Evolutionary conservation across 2,797 vertebrate genomes (phyloP).

Genomic region (Notamacropus eugenii): DNA sequence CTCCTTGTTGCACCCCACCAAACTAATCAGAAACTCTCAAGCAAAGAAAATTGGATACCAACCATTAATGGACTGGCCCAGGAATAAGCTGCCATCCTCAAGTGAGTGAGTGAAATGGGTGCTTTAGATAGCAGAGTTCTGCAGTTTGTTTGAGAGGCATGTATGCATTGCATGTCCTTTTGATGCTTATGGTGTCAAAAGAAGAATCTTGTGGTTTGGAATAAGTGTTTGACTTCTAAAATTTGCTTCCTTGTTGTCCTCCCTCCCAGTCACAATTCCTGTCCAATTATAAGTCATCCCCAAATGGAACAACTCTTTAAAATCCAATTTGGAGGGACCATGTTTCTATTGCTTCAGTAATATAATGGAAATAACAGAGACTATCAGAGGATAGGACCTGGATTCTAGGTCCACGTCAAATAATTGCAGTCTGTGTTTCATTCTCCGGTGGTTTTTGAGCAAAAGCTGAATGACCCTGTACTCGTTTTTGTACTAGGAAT

Average conservation of each 20-base stretch:
- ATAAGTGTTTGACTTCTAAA: not conserved
- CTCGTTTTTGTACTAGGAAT: not conserved
- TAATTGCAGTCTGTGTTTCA: not conserved
- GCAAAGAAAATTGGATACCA: conserved; percentile 52
- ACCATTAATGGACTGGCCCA: conserved; percentile 13
- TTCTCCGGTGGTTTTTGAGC: not conserved
- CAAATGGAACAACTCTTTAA: not conserved
- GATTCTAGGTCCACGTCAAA: not conserved
- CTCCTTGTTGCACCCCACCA: not conserved
- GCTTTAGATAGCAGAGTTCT: not conserved
- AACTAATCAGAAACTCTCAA: conserved; percentile 65
- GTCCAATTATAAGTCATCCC: not conserved
- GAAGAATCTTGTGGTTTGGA: not conserved
- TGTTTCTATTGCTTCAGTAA: not conserved
- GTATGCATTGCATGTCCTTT: not conserved
- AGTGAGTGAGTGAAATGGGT: not conserved
- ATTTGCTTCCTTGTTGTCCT: not conserved
- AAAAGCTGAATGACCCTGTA: not conserved
- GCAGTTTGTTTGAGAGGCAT: not conserved
- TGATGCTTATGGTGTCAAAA: not conserved
- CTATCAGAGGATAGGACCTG: not conserved
- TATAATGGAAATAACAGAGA: not conserved
- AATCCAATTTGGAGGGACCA: not conserved
- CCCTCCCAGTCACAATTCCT: not conserved
- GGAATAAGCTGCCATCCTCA: not conserved